Evolutionary conservation across 1,140 invertebrate genomes (phyloP).

Genomic region (Holotrichia oblita): DNA sequence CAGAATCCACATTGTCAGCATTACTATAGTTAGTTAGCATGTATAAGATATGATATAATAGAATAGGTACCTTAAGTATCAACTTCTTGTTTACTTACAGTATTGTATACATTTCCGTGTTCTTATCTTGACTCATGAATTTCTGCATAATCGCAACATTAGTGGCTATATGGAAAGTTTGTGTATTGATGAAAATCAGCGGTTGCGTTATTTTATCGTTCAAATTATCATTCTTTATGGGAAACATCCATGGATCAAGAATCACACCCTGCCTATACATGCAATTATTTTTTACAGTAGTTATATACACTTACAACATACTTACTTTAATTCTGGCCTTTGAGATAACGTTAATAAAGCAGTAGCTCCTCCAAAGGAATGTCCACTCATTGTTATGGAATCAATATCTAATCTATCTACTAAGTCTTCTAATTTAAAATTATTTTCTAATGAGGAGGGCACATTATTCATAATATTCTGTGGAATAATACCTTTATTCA

Average conservation of each 20-base stretch:
- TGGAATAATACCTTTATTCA: conserved; percentile 66
- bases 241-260: conserved; percentile 77
- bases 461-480: conserved; percentile 65
- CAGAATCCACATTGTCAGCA: too few species aligned
- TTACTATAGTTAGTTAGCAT: too few species aligned
- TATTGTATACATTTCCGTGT: conserved; percentile 63
- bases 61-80: too few species aligned
- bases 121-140: conserved; percentile 52
- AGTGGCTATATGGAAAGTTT: too few species aligned
- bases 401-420: conserved; percentile 67
- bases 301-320: too few species aligned
- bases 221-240: conserved; percentile 68
- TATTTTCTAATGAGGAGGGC: conserved; percentile 39
- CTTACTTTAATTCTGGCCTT: conserved; percentile 68
- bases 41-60: too few species aligned
- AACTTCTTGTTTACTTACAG: conserved; percentile 59
- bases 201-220: conserved; percentile 66
- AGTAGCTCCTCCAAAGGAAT: conserved; percentile 76
- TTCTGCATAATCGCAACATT: conserved; percentile 67
- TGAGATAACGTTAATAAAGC: conserved; percentile 65
- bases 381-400: conserved; percentile 67
- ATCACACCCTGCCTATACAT: conserved; percentile 65
- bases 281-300: conserved; percentile 37
- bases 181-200: too few species aligned
- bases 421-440: conserved; percentile 56